Percentiles rank a stretch among this genome's conserved stretches.
Evolutionary conservation across 92 coral and sea anemone species (phyloP).

Genomic region (Umimayanthus kanabou): DNA sequence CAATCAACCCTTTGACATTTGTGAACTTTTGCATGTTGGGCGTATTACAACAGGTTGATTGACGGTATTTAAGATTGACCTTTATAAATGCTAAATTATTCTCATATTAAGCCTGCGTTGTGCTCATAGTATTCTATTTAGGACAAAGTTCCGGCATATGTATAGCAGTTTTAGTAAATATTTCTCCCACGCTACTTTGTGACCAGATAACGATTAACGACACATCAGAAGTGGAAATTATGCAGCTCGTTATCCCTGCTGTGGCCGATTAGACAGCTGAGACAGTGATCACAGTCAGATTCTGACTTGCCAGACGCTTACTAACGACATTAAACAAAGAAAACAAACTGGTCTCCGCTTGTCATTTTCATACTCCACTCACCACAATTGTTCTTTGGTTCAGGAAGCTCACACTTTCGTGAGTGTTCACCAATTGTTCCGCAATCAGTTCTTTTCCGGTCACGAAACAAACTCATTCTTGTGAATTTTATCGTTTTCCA

Average conservation of each 20-base stretch:
- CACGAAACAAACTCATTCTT: constrained; percentile 23
- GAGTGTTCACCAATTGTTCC: constrained; percentile 11
- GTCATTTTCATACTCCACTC: constrained; percentile 5
- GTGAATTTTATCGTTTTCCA: background rate
- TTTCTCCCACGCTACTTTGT: background rate
- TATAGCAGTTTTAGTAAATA: background rate
- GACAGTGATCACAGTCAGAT: constrained; percentile 8
- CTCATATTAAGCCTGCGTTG: background rate
- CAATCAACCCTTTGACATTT: constrained; percentile 19
- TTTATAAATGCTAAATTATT: background rate
- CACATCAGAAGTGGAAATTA: background rate
- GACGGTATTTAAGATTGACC: background rate
- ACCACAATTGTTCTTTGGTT: constrained; percentile 1
- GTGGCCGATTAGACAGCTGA: constrained; percentile 1
- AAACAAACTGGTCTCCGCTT: constrained; percentile 3
- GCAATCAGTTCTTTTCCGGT: constrained; percentile 17
- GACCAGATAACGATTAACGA: background rate
- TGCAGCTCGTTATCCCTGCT: background rate
- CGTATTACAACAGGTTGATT: background rate
- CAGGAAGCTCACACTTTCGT: constrained; percentile 11
- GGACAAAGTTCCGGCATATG: constrained; percentile 10
- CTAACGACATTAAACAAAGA: constrained; percentile 32
- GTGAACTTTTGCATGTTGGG: constrained; percentile 1
- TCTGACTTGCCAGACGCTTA: background rate
- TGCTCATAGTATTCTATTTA: background rate